Conservation (phyloP, 64 coral and sea anemone genomes). For the Acropora yongei region DNA sequence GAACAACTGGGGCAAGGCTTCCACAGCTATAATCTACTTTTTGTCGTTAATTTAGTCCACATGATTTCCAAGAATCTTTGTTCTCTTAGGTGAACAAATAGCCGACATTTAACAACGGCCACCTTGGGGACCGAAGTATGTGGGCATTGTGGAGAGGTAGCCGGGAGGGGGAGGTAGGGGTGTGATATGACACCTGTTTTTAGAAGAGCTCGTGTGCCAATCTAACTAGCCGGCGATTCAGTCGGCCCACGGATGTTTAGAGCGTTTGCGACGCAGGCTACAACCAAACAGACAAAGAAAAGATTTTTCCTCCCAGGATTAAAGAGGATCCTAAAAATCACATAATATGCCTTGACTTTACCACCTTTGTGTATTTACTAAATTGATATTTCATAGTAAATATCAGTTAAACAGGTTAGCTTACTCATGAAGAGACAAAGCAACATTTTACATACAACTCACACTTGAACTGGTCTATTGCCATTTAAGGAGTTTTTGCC, state of each 20-base stretch:
- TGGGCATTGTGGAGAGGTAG: neutral
- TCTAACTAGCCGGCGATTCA: neutral
- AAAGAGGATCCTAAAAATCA: conserved; percentile 1
- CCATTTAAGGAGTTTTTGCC: neutral
- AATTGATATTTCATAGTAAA: conserved; percentile 3
- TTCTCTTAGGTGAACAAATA: neutral
- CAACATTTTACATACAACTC: neutral
- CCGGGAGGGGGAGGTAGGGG: neutral
- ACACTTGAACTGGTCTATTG: conserved; percentile 1
- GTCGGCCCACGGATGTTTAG: neutral
- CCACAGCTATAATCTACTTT: neutral
- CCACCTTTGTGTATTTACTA: conserved; percentile 1
- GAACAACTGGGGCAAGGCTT: neutral
- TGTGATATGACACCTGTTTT: conserved; percentile 1
- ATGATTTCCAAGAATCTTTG: conserved; percentile 1
- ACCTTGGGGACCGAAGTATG: neutral
- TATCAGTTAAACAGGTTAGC: neutral
- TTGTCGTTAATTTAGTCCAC: neutral
- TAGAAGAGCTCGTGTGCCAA: neutral
- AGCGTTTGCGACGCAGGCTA: neutral
- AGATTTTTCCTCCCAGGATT: neutral
- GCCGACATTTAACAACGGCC: neutral
- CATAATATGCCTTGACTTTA: neutral
- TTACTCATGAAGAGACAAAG: neutral
- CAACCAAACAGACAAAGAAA: neutral